These are phyloP conservation scores for Sebastes flavidus DNA, from an alignment of 2,797 vertebrate genomes.

Conservation along the genomic window DNA sequence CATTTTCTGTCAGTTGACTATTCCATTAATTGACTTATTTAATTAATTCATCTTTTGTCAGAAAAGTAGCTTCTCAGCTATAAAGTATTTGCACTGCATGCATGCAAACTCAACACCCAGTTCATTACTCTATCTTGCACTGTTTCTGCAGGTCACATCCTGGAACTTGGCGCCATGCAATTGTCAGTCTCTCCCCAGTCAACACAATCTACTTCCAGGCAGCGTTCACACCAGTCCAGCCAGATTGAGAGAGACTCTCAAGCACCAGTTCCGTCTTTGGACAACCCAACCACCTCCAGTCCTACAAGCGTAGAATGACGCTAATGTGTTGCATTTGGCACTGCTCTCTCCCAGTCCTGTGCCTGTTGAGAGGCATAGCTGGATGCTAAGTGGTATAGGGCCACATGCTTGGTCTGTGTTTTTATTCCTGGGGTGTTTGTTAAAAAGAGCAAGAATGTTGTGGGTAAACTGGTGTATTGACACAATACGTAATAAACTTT, in stretches of 20 bases:
- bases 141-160: slow-evolving; percentile 71
- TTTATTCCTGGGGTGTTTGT: not conserved
- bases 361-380: slow-evolving; percentile 74
- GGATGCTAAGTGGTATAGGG: slow-evolving; percentile 79
- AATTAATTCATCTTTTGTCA: not conserved
- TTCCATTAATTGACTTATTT: no score
- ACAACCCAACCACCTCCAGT: not conserved
- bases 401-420: not conserved
- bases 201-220: not conserved
- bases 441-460: not conserved
- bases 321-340: slow-evolving; percentile 62
- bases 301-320: not conserved
- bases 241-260: not conserved
- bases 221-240: not conserved
- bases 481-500: not conserved
- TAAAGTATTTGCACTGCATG: not conserved
- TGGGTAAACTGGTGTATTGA: not conserved
- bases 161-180: slow-evolving; percentile 68
- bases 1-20: not conserved
- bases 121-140: not conserved
- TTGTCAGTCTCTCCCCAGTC: not conserved
- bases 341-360: slow-evolving; percentile 66
- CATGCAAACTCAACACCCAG: not conserved
- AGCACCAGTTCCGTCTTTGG: not conserved
- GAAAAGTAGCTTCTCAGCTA: not conserved